Conservation (phyloP, 2,888 invertebrate genomes). For the Horisme vitalbata region DNA sequence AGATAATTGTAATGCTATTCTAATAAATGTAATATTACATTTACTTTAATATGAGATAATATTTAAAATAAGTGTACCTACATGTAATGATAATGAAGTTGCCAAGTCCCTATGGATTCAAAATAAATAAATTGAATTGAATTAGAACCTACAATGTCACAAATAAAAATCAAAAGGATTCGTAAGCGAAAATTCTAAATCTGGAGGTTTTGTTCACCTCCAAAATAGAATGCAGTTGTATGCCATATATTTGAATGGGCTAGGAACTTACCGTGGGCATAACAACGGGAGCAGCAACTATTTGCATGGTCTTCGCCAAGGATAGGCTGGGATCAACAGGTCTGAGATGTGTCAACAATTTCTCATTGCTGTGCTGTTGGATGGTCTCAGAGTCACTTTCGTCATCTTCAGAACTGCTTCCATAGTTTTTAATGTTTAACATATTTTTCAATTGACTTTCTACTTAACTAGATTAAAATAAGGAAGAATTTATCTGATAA, state of each 20-base stretch:
- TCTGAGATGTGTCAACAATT: conserved; percentile 77
- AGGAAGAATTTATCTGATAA: too few species aligned
- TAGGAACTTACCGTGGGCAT: conserved; percentile 89
- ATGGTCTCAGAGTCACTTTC: conserved; percentile 65
- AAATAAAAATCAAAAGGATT: too few species aligned
- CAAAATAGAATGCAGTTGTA: too few species aligned
- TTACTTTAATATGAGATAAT: too few species aligned
- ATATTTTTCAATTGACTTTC: conserved; percentile 60
- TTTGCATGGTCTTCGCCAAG: conserved; percentile 84
- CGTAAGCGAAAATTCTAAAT: neutral
- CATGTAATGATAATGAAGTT: too few species aligned
- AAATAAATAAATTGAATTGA: too few species aligned
- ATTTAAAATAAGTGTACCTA: too few species aligned
- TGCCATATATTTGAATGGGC: neutral
- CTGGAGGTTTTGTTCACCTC: neutral
- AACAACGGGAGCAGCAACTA: conserved; percentile 93
- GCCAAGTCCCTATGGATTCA: too few species aligned
- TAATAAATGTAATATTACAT: too few species aligned
- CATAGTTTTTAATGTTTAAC: conserved; percentile 89
- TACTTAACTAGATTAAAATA: too few species aligned
- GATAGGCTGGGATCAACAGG: conserved; percentile 83
- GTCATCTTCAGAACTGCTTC: conserved; percentile 88
- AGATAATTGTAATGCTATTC: too few species aligned
- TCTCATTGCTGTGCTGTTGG: conserved; percentile 65
- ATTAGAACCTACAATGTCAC: too few species aligned